These are phyloP conservation scores for Rhynchomys soricoides DNA, from an alignment of 2,113 vertebrate genomes.

Conservation along the genomic window DNA sequence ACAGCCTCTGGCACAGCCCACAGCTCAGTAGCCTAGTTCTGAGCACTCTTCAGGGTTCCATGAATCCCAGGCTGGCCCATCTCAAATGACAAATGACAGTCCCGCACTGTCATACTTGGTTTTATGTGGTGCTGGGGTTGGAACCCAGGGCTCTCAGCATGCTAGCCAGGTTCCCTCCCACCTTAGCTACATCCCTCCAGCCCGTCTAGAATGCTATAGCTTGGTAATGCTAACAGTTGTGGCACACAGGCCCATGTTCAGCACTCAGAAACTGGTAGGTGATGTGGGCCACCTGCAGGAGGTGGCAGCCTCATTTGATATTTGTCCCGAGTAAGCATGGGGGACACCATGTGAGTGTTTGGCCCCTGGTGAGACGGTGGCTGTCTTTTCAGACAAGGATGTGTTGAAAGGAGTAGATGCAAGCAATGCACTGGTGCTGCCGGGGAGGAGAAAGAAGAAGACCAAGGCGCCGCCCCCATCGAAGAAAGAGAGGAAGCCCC, in stretches of 20 bases:
- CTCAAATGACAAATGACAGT: not conserved
- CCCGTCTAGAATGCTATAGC: not conserved
- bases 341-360: accelerated
- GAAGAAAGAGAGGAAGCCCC: conserved; percentile 86
- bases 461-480: conserved; percentile 53
- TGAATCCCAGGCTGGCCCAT: not conserved
- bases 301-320: not conserved
- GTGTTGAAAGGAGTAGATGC: conserved; percentile 92
- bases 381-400: conserved; percentile 84
- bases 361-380: not conserved
- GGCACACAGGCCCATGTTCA: too few relatives aligned
- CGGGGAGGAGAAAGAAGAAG: conserved; percentile 89
- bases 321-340: accelerated
- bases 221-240: not conserved
- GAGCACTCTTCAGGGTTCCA: not conserved
- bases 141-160: not conserved
- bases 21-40: not conserved
- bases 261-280: not conserved
- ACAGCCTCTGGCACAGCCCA: not conserved
- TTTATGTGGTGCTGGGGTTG: not conserved
- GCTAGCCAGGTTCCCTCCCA: not conserved
- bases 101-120: not conserved
- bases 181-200: not conserved
- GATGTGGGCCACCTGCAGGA: not conserved
- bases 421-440: conserved; percentile 93